Conservation (phyloP, 1,140 invertebrate species). For the Spodoptera litura region DNA sequence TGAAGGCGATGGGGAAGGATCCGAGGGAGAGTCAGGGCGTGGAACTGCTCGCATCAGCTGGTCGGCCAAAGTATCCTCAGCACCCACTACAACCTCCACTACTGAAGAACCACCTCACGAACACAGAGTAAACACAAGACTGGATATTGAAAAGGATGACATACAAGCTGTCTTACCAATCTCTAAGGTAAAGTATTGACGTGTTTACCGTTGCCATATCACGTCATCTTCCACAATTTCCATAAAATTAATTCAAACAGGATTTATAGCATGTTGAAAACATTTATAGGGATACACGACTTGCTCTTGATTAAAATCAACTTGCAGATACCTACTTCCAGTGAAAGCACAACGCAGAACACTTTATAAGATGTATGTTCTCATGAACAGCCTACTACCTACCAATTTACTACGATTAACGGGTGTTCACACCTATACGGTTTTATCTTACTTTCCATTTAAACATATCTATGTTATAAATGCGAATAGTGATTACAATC, state of each 20-base stretch:
- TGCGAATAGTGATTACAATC: constrained; percentile 55
- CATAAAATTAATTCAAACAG: constrained; percentile 34
- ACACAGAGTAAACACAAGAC: constrained; percentile 90
- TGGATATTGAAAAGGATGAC: constrained; percentile 97
- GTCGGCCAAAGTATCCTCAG: constrained; percentile 74
- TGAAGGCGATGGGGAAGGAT: constrained; percentile 88
- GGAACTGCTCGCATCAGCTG: constrained; percentile 78
- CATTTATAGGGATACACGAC: constrained; percentile 32
- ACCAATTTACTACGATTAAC: constrained; percentile 34
- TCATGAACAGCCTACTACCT: neutral
- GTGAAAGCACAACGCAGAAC: constrained; percentile 2
- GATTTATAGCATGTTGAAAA: constrained; percentile 38
- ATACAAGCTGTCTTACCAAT: constrained; percentile 97
- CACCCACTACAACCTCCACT: constrained; percentile 70
- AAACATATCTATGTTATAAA: constrained; percentile 29
- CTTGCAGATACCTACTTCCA: constrained; percentile 22
- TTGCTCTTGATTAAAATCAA: constrained; percentile 37
- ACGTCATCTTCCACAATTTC: neutral
- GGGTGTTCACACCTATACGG: constrained; percentile 24
- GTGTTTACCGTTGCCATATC: neutral
- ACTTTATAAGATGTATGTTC: constrained; percentile 15
- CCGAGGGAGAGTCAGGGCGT: constrained; percentile 89
- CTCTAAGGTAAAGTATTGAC: constrained; percentile 91
- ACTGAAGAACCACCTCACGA: constrained; percentile 85
- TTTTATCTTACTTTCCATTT: constrained; percentile 26